phyloP scores from a whole-genome alignment of 2,888 invertebrate species.

The Pyrgus malvae region DNA sequence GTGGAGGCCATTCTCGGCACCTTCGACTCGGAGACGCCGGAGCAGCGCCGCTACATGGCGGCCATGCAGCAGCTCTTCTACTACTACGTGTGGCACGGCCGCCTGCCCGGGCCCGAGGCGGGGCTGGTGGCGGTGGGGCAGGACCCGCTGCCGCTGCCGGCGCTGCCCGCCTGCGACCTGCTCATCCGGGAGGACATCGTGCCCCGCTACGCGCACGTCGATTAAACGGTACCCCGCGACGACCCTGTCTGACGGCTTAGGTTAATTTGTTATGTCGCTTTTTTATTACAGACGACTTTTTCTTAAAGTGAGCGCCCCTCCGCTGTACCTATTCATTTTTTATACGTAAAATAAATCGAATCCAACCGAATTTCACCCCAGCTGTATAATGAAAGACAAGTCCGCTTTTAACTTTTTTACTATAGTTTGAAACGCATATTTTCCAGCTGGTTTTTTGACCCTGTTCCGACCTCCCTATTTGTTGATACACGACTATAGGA shows the following conservation, averaged over 20 bases:
- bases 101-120: conserved; percentile 82
- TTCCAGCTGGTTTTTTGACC: too few species aligned
- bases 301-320: too few species aligned
- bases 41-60: conserved; percentile 87
- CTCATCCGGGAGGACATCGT: conserved; percentile 89
- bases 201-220: conserved; percentile 87
- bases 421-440: too few species aligned
- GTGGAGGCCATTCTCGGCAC: conserved; percentile 90
- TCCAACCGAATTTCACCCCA: too few species aligned
- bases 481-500: too few species aligned
- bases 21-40: conserved; percentile 86
- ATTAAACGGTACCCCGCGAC: not conserved
- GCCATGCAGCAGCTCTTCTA: conserved; percentile 92
- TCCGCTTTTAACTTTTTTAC: too few species aligned
- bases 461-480: too few species aligned
- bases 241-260: not conserved
- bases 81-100: conserved; percentile 90
- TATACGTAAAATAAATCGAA: too few species aligned
- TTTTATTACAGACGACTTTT: too few species aligned
- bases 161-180: conserved; percentile 88
- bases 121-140: conserved; percentile 86
- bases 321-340: too few species aligned
- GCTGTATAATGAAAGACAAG: too few species aligned
- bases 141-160: conserved; percentile 84
- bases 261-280: conserved; percentile 19